Evolutionary conservation across 2,113 vertebrate species (phyloP), one percentile per base, ranked within the genome.

Genomic region (Ophthalmolycus amberensis): DNA sequence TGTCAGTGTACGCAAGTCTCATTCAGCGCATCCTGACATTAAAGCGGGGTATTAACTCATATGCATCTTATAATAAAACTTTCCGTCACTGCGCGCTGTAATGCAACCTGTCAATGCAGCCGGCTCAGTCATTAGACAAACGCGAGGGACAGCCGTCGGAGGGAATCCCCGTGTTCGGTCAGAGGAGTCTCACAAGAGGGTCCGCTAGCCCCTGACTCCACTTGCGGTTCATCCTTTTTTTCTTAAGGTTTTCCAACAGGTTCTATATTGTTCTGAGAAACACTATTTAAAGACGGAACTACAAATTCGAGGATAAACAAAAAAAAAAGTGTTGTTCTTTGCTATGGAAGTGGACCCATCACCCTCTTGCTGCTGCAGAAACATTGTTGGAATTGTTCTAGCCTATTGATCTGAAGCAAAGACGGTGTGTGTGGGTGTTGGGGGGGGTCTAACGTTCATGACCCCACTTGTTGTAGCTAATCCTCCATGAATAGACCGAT

Each of bases 391-490:
- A 29, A 74, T 71, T 27, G 38, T 34, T 18, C 1, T 11, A 56
- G 34, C 9, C 9, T 44, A 77, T 32, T 25, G 77, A 84, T 80
- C 50, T 60, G 62, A 58, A 60, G 27, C 34, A 37, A 37, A 72
- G 11, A 20, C 18, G 1, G 46, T 29, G 48, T 70, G 78, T 76
- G 54, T 67, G 63, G 52, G 64, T 59, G 52, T 58, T 14, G 58
- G 25, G 42, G 75, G 75, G 60, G 75, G 68, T 82, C 27, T 63
- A 72, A 72, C 40, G 60, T 70, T 64, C 75, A 34, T 50, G 75
- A 90, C 82, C 85, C 73, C 79, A 82, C 82, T 81, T 85, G 88
- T 79, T 90, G 81, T 66, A 46, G 63, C 8, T 68, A 71, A 86
- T 82, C 85, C 79, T 37, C 27, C 12, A 15, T 75, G 65, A 80